Base-by-base conservation (phyloP, 1,140 invertebrate species). In the Theocolax elegans region DNA sequence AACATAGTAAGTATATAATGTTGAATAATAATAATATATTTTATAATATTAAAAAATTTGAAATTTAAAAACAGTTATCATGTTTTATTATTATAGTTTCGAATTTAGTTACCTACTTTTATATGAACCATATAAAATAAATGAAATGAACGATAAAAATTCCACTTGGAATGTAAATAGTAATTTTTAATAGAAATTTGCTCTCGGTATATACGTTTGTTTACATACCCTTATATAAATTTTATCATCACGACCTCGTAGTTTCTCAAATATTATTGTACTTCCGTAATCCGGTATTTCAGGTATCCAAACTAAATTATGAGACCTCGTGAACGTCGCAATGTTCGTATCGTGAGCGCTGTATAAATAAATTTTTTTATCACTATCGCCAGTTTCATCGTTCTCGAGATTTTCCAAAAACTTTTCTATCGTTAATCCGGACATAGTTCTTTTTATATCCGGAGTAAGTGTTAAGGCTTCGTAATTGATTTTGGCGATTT, bases 231-330 rank as follows among this genome's bases (percentile, higher is more conserved):
- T 23, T 17, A 62, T 17, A 21, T 62, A 64, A 3, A 53, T 17
- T 25, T 23, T 29, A 53, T 56, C n/a, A 19, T 66, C 38, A n/a
- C 0, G 15, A 1, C 42, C 56, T 46, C 35, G 27, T 10, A 58
- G 17, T 35, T 67, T 67, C 23, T 58, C 65, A 15, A 67, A 46
- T 35, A 25, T 35, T 3, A 58, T 23, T 0, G n/a, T n/a, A n/a
- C 27, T 48, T 15, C 53, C 65, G 10, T 21, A 48, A 3, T 67
- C 65, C 9, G 19, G 10, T 4, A 25, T 31, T 48, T 38, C 13
- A 13, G 15, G 2, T 1, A 17, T 35, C 48, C 10, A 6, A 4
- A 15, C 46, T 21, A 59, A 48, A 46, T 49, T 59, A 21, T 67
- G 53, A 10, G 29, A 44, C 1, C 8, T 31, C 25, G 3, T 25